Evolutionary conservation across 2,113 vertebrate species (phyloP).

Genomic region (Syngnathus scovelli): DNA sequence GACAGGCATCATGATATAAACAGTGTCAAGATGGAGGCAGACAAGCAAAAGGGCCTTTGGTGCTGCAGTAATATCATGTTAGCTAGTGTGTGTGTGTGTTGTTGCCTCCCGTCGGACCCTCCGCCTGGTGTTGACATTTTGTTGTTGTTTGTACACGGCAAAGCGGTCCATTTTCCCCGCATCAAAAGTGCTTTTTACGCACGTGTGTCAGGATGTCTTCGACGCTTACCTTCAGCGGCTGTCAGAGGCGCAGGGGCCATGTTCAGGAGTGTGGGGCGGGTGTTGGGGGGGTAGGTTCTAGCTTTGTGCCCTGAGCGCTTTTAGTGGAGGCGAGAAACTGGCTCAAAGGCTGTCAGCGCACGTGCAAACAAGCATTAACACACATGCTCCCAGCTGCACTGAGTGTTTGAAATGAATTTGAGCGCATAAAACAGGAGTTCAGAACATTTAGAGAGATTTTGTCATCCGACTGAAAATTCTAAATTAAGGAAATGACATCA

Average conservation of each 20-base stretch:
- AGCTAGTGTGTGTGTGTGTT: slow-evolving; percentile 61
- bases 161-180: slow-evolving; percentile 74
- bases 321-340: slow-evolving; percentile 67
- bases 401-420: slow-evolving; percentile 56
- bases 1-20: slow-evolving; percentile 50
- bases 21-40: slow-evolving; percentile 42
- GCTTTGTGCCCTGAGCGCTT: slow-evolving; percentile 73
- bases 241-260: slow-evolving; percentile 66
- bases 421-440: not conserved
- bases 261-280: slow-evolving; percentile 60
- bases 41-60: slow-evolving; percentile 56
- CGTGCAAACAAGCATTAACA: slow-evolving; percentile 51
- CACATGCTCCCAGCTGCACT: slow-evolving; percentile 54
- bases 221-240: slow-evolving; percentile 73
- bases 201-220: slow-evolving; percentile 72
- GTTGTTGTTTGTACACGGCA: slow-evolving; percentile 71
- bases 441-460: not conserved
- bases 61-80: slow-evolving; percentile 68
- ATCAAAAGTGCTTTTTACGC: slow-evolving; percentile 72
- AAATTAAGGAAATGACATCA: no score
- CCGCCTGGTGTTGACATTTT: slow-evolving; percentile 68
- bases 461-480: not conserved
- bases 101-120: slow-evolving; percentile 69
- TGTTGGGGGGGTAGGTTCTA: slow-evolving; percentile 17
- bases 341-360: slow-evolving; percentile 74